Conservation (phyloP, 2,113 vertebrate genomes). For the Meleagris gallopavo region DNA sequence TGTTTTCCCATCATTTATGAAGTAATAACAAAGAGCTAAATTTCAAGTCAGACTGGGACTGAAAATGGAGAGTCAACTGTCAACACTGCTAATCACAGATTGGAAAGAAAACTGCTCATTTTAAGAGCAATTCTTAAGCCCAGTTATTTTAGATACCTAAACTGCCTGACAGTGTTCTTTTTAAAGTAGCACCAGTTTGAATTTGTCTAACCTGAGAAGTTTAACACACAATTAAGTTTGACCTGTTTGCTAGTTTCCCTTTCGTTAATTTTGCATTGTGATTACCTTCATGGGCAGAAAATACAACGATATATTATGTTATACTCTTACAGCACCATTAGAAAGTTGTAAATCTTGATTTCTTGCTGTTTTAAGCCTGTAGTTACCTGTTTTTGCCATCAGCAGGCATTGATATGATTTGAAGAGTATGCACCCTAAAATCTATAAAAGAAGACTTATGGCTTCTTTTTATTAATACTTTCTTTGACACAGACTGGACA, state of each 20-base stretch:
- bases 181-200: conserved; percentile 81
- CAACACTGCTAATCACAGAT: neutral
- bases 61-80: conserved; percentile 19
- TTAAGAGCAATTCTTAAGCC: neutral
- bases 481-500: conserved; percentile 85
- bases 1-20: neutral
- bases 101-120: neutral
- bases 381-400: conserved; percentile 39
- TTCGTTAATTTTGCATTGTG: conserved; percentile 72
- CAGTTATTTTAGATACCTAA: conserved; percentile 26
- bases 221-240: conserved; percentile 73
- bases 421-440: conserved; percentile 19
- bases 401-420: conserved; percentile 48
- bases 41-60: neutral
- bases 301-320: conserved; percentile 25
- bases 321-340: conserved; percentile 43
- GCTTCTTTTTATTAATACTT: conserved; percentile 40
- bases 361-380: conserved; percentile 24
- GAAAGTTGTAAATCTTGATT: conserved; percentile 50
- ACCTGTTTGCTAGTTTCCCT: conserved; percentile 76
- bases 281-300: conserved; percentile 62
- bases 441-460: conserved; percentile 46
- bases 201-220: conserved; percentile 82
- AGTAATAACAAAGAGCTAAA: conserved; percentile 20
- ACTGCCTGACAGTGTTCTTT: conserved; percentile 70